Percentiles rank a stretch among this genome's conserved stretches.
phyloP scores from a whole-genome alignment of 1,140 invertebrate species.

The Drosophila kanapiae region DNA sequence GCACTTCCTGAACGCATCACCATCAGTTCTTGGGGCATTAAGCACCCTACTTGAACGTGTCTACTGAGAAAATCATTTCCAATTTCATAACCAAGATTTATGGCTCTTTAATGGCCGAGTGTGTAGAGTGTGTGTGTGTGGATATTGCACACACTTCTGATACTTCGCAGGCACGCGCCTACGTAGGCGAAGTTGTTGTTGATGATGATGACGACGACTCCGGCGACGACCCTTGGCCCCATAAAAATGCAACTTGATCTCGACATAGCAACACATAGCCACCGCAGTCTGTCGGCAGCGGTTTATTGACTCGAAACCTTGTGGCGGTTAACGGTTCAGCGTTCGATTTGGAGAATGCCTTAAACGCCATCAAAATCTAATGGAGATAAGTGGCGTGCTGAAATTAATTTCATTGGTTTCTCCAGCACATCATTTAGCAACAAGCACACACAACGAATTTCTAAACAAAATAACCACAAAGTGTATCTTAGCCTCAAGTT shows the following conservation, averaged over 20 bases:
- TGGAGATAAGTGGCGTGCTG: constrained; percentile 31
- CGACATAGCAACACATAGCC: constrained; percentile 33
- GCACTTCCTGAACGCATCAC: constrained; percentile 43
- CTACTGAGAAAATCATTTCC: constrained; percentile 44
- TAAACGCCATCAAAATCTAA: constrained; percentile 35
- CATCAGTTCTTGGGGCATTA: constrained; percentile 37
- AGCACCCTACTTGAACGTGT: constrained; percentile 34
- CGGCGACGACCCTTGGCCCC: constrained; percentile 52
- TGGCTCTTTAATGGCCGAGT: constrained; percentile 50
- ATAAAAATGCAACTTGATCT: constrained; percentile 57
- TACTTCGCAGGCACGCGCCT: constrained; percentile 39
- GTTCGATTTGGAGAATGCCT: constrained; percentile 34
- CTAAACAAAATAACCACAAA: not conserved
- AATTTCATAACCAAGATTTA: constrained; percentile 63
- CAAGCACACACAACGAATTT: not conserved
- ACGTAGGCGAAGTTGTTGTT: constrained; percentile 39
- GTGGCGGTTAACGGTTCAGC: constrained; percentile 46
- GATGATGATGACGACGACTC: constrained; percentile 12
- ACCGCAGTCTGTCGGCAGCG: constrained; percentile 31
- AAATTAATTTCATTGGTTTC: constrained; percentile 41
- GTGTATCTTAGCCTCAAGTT: too few species aligned
- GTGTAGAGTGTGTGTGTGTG: not conserved
- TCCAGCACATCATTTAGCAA: constrained; percentile 15
- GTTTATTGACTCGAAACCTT: constrained; percentile 47
- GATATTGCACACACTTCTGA: constrained; percentile 28